Evolutionary conservation across 2,888 invertebrate genomes (phyloP), one percentile per base, ranked within the genome.

Genomic region (Lottia gigantea): DNA sequence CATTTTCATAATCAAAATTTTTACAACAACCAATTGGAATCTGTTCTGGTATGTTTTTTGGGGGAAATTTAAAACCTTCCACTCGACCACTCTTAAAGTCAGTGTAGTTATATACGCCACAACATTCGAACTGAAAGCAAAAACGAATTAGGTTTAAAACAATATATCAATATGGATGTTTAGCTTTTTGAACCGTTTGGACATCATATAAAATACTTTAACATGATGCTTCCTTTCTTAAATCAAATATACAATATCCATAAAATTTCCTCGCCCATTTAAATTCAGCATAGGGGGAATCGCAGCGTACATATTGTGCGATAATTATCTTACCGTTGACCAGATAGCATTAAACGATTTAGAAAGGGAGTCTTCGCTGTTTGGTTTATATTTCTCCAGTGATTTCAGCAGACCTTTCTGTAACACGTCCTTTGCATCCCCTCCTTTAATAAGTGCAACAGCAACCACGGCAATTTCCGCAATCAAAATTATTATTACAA

Each of bases 341-440:
- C 49, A 67, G 8, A 67, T 55, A 26, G 67, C 67, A 55, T 67
- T 61, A 23, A 67, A 67, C 16, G 67, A 23, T 19, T 67, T 67
- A 2, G 61, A 23, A 31, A 16, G 23, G 16, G 26, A 40, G 4
- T 67, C 40, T 12, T 23, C 40, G 8, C 14, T 19, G 26, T 23
- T 11, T 23, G 49, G 55, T 19, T 67, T 4, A 61, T 67, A 67
- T 14, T 61, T 61, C 8, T 67, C 47, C 67, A 67, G 19, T 15
- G 67, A 49, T 14, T n/a, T 8, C 25, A 16, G 4, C 12, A 67
- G 55, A 14, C 67, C 67, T 45, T 61, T 61, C 8, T 61, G 19
- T n/a, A 67, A 15, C 23, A n/a, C n/a, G 19, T 55, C 7, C 26
- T 61, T 61, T 19, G 55, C 67, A 19, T 67, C 61, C n/a, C 61